A percentile compares a stretch with the other conserved stretches of the same genome.
phyloP scores from a whole-genome alignment of 2,797 vertebrate species.

The Sarcoramphus papa region DNA sequence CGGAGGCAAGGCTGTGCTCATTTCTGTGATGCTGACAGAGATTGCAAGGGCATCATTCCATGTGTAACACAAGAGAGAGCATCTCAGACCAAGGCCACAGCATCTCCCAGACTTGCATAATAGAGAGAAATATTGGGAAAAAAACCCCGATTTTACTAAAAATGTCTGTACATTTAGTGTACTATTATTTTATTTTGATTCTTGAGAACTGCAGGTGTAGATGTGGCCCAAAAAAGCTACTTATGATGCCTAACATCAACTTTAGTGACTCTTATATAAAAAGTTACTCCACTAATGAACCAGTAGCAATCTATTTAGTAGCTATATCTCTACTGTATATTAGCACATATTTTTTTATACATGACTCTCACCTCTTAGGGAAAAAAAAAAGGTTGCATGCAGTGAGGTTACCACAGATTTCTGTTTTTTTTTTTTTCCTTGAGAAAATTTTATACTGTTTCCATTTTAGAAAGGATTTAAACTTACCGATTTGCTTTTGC shows the following conservation, averaged over 20 bases:
- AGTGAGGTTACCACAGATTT: neutral
- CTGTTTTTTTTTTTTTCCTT: neutral
- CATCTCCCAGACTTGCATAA: neutral
- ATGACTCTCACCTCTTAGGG: neutral
- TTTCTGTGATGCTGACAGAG: neutral
- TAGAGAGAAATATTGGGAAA: neutral
- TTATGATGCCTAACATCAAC: neutral
- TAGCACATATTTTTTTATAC: neutral
- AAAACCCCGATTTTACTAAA: neutral
- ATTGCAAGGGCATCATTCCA: neutral
- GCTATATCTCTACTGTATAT: neutral
- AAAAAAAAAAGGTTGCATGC: neutral
- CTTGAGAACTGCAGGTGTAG: neutral
- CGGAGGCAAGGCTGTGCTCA: neutral
- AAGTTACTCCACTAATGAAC: neutral
- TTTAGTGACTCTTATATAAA: neutral
- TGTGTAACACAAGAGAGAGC: neutral
- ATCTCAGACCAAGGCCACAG: neutral
- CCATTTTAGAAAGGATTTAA: neutral
- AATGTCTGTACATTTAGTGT: neutral
- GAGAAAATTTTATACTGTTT: neutral
- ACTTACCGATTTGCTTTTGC: neutral
- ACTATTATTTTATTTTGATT: neutral
- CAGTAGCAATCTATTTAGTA: neutral
- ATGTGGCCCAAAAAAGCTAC: neutral